Percentiles rank a stretch among this genome's conserved stretches.
Evolutionary conservation across 2,797 vertebrate species (phyloP).

Genomic region (Cetoscarus ocellatus): DNA sequence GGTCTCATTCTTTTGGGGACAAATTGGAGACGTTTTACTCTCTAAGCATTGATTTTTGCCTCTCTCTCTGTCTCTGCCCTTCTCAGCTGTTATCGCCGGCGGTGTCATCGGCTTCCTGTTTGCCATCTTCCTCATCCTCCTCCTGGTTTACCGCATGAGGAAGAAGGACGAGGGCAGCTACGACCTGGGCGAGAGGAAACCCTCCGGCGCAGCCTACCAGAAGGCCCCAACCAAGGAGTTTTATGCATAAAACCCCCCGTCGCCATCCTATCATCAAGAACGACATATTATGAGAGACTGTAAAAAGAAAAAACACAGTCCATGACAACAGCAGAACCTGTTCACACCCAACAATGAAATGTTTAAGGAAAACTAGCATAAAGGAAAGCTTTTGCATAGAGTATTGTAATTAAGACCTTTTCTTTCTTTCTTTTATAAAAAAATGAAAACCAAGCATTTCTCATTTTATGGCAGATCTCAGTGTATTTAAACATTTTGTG

Average conservation of each 20-base stretch:
- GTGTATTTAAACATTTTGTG: conserved; percentile 96
- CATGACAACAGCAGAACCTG: conserved; percentile 62
- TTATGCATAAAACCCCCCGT: conserved; percentile 90
- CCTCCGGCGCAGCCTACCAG: conserved; percentile 96
- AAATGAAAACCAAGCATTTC: conserved; percentile 86
- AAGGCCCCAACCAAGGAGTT: conserved; percentile 99
- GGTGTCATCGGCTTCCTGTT: conserved; percentile 98
- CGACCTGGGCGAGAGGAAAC: conserved; percentile 97
- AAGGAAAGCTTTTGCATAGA: conserved; percentile 94
- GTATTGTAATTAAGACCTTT: conserved; percentile 92
- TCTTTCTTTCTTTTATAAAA: conserved; percentile 58
- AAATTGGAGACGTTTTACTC: not conserved
- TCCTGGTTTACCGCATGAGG: conserved; percentile 98
- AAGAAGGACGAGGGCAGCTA: conserved; percentile 99
- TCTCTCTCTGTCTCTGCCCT: conserved; percentile 10
- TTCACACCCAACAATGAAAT: conserved; percentile 62
- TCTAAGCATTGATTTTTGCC: not conserved
- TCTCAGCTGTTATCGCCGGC: conserved; percentile 95
- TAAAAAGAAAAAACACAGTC: conserved; percentile 43
- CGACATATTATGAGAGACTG: conserved; percentile 61
- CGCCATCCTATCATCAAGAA: conserved; percentile 39
- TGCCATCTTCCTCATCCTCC: conserved; percentile 98
- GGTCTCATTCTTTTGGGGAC: not conserved
- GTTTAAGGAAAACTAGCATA: conserved; percentile 79
- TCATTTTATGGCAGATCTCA: conserved; percentile 91